Conservation (phyloP, 2,888 invertebrate genomes). For the Drosophila kuntzei region DNA sequence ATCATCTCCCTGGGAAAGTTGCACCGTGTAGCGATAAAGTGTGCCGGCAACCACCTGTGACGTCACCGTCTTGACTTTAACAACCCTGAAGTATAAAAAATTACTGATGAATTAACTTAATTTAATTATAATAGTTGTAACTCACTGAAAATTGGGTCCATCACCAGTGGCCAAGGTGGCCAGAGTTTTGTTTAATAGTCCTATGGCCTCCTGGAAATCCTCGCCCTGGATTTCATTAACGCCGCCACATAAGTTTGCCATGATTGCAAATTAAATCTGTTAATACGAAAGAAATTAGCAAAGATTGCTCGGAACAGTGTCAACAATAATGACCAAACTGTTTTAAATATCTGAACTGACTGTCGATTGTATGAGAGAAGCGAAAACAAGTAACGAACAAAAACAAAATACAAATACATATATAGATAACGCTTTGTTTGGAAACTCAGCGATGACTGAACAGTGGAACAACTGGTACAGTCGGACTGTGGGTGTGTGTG, state of each 20-base stretch:
- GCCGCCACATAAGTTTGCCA: slow-evolving; percentile 47
- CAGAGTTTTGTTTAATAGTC: slow-evolving; percentile 32
- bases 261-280: slow-evolving; percentile 23
- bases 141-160: slow-evolving; percentile 51
- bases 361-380: not conserved
- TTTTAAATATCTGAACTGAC: slow-evolving; percentile 13
- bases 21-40: slow-evolving; percentile 54
- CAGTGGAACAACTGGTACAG: slow-evolving; percentile 15
- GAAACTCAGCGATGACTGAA: slow-evolving; percentile 43
- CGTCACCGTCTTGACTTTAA: slow-evolving; percentile 56
- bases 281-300: not conserved
- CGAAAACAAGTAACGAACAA: slow-evolving; percentile 10
- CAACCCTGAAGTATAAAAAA: slow-evolving; percentile 40
- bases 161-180: slow-evolving; percentile 28
- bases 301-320: not conserved
- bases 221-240: slow-evolving; percentile 27
- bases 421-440: slow-evolving; percentile 43
- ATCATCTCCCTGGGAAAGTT: slow-evolving; percentile 47
- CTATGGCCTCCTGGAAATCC: slow-evolving; percentile 30
- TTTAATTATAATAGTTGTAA: not conserved
- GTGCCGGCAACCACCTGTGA: slow-evolving; percentile 61
- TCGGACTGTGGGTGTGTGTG: slow-evolving; percentile 7
- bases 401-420: slow-evolving; percentile 6
- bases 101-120: not conserved
- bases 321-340: slow-evolving; percentile 6